These are phyloP conservation scores for Myoxocephalus aenaeus DNA, from an alignment of 2,797 vertebrate species.

Conservation along the genomic window DNA sequence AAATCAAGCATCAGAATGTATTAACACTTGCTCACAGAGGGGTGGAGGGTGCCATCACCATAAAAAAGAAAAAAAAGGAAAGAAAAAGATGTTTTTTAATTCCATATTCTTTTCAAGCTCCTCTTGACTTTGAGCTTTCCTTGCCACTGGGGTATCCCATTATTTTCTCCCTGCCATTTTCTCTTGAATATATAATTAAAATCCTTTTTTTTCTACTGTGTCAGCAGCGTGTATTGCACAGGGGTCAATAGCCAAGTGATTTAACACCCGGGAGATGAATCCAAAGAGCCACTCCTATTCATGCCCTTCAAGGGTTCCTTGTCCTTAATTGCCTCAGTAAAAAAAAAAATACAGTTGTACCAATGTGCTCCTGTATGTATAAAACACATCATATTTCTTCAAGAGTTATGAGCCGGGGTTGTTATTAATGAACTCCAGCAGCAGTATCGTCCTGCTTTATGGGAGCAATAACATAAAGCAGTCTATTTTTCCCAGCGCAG, in stretches of 20 bases:
- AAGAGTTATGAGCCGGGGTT: slow-evolving; percentile 56
- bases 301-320: slow-evolving; percentile 76
- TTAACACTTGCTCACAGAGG: slow-evolving; percentile 31
- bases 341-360: slow-evolving; percentile 67
- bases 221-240: slow-evolving; percentile 69
- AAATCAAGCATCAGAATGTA: slow-evolving; percentile 51
- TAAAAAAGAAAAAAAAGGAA: slow-evolving; percentile 26
- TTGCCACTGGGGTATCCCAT: slow-evolving; percentile 72
- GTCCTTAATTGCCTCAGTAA: slow-evolving; percentile 78
- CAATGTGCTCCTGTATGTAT: slow-evolving; percentile 53
- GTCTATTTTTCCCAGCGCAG: slow-evolving; percentile 52
- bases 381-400: slow-evolving; percentile 62
- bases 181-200: slow-evolving; percentile 78
- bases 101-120: slow-evolving; percentile 60
- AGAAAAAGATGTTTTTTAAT: slow-evolving; percentile 40
- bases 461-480: slow-evolving; percentile 63
- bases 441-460: slow-evolving; percentile 64
- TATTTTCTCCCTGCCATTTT: slow-evolving; percentile 59
- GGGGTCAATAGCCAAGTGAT: slow-evolving; percentile 72
- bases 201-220: slow-evolving; percentile 37
- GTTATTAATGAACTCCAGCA: slow-evolving; percentile 70
- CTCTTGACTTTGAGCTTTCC: slow-evolving; percentile 76
- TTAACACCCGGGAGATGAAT: slow-evolving; percentile 72
- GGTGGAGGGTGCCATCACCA: slow-evolving; percentile 1
- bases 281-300: slow-evolving; percentile 65